phyloP scores from a whole-genome alignment of 2,113 vertebrate species.

The Cryptoleucopteryx plumbea region DNA sequence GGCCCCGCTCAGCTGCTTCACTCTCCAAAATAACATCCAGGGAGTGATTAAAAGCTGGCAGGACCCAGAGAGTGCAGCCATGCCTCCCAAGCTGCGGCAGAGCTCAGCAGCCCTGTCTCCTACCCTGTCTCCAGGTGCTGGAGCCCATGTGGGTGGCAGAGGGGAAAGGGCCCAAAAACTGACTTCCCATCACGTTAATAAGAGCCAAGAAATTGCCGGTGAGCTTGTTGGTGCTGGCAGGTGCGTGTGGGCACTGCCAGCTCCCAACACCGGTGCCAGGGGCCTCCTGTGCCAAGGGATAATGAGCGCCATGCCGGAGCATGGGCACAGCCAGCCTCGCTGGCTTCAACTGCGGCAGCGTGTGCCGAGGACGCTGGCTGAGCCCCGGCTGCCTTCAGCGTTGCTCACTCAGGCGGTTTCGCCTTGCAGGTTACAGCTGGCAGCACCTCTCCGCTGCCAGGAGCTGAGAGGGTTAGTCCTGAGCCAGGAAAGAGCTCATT shows the following conservation, averaged over 20 bases:
- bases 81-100: too few relatives aligned
- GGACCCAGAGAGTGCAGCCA: background rate
- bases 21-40: background rate
- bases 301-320: background rate
- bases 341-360: rapidly evolving
- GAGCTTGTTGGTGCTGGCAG: background rate
- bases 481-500: background rate
- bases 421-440: background rate
- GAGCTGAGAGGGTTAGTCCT: background rate
- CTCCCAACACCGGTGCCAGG: background rate
- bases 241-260: background rate
- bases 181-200: background rate
- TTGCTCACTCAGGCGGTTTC: background rate
- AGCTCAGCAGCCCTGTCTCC: background rate
- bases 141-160: background rate
- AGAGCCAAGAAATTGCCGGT: background rate
- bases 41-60: background rate
- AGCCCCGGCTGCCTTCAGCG: background rate
- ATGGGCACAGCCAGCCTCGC: rapidly evolving
- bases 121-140: background rate
- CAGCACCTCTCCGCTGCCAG: background rate
- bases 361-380: background rate
- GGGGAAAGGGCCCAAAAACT: background rate
- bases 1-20: background rate
- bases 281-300: background rate